phyloP scores from a whole-genome alignment of 2,113 vertebrate genomes.

The Petrocephalus microphthalmus region DNA sequence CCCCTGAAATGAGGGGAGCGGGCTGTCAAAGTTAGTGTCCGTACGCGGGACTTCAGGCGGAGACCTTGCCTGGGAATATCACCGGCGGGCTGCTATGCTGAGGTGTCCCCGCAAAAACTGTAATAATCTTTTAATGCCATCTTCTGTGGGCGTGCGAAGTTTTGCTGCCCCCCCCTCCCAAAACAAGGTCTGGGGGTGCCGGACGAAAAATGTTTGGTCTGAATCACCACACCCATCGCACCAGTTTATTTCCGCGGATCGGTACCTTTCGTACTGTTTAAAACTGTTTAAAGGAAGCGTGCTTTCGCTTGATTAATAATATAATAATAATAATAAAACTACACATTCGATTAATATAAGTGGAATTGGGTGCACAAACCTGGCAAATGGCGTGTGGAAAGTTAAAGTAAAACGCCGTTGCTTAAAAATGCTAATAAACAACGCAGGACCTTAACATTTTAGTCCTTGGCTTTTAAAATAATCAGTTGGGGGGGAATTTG shows the following conservation, averaged over 20 bases:
- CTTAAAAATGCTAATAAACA: neutral
- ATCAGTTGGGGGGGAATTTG: neutral
- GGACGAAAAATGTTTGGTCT: neutral
- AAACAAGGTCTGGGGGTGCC: neutral
- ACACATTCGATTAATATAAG: neutral
- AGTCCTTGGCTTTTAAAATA: neutral
- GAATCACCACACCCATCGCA: neutral
- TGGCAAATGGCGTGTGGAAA: neutral
- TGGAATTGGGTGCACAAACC: neutral
- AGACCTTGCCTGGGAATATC: slow-evolving; percentile 10
- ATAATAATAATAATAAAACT: neutral
- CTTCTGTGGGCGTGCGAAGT: slow-evolving; percentile 14
- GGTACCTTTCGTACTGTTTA: neutral
- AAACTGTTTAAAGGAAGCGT: neutral
- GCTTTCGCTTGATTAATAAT: neutral
- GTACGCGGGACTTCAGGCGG: neutral
- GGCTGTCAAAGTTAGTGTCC: neutral
- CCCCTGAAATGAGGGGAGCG: neutral
- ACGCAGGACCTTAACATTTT: neutral
- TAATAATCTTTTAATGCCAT: neutral
- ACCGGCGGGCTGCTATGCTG: neutral
- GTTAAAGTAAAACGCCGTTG: neutral
- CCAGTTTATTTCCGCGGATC: neutral
- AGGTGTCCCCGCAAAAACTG: neutral
- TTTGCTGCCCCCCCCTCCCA: neutral